A percentile compares a stretch with the other conserved stretches of the same genome.
Conservation (phyloP, 2,113 vertebrate species). For the Xenopus tropicalis region UCB_Xtro_10.0 CM004443.2:179254001-179254500, state of each 20-base stretch:
- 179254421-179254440: not conserved
- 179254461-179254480: not conserved
- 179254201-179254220: slow-evolving; percentile 56
- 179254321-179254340: slow-evolving; percentile 67
- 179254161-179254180: slow-evolving; percentile 64
- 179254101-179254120: slow-evolving; percentile 72
- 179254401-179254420: not conserved
- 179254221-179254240: slow-evolving; percentile 60
- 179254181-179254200: slow-evolving; percentile 68
- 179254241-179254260: slow-evolving; percentile 64
- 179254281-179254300: slow-evolving; percentile 78
- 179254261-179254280: slow-evolving; percentile 82
- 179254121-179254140: slow-evolving; percentile 66
- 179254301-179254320: slow-evolving; percentile 77
- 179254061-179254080: slow-evolving; percentile 53
- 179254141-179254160: slow-evolving; percentile 61
- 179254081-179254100: slow-evolving; percentile 71
- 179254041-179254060: slow-evolving; percentile 56
- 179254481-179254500: slow-evolving; percentile 15
- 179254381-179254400: slow-evolving; percentile 22
- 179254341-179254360: slow-evolving; percentile 56
- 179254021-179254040: slow-evolving; percentile 52
- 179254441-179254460: slow-evolving; percentile 7
- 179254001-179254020: slow-evolving; percentile 61
- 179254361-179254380: slow-evolving; percentile 48